phyloP scores from a whole-genome alignment of 2,113 vertebrate species.

The Toxotes jaculatrix region DNA sequence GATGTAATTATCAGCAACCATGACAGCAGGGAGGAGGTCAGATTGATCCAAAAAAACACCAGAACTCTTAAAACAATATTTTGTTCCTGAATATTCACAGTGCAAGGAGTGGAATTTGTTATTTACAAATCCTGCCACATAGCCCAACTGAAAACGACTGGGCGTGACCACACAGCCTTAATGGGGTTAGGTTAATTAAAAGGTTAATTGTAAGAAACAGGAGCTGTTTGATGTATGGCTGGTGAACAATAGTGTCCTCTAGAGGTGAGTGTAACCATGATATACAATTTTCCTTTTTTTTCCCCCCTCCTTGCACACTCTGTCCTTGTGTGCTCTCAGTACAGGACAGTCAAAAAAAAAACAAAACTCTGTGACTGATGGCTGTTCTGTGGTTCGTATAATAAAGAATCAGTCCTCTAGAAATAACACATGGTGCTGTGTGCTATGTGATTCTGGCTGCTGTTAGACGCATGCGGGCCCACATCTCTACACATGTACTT shows the following conservation, averaged over 20 bases:
- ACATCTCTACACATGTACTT: constrained; percentile 17
- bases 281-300: constrained; percentile 1
- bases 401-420: constrained; percentile 37
- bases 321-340: constrained; percentile 50
- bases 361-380: constrained; percentile 41
- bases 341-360: constrained; percentile 1
- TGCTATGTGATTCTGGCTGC: constrained; percentile 17
- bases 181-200: constrained; percentile 72
- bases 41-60: neutral
- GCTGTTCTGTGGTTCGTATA: constrained; percentile 42
- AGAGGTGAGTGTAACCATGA: constrained; percentile 79
- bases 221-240: constrained; percentile 74
- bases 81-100: constrained; percentile 6
- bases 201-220: constrained; percentile 72
- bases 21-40: neutral
- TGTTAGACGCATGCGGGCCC: constrained; percentile 8
- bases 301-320: constrained; percentile 15
- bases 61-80: constrained; percentile 13
- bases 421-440: constrained; percentile 28
- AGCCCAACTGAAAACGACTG: constrained; percentile 52
- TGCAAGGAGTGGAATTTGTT: constrained; percentile 15
- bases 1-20: neutral
- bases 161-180: constrained; percentile 53
- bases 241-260: constrained; percentile 87
- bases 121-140: constrained; percentile 41